These are phyloP conservation scores for Dichetophora obliterata DNA, from an alignment of 2,888 invertebrate species.

Conservation along the genomic window DNA sequence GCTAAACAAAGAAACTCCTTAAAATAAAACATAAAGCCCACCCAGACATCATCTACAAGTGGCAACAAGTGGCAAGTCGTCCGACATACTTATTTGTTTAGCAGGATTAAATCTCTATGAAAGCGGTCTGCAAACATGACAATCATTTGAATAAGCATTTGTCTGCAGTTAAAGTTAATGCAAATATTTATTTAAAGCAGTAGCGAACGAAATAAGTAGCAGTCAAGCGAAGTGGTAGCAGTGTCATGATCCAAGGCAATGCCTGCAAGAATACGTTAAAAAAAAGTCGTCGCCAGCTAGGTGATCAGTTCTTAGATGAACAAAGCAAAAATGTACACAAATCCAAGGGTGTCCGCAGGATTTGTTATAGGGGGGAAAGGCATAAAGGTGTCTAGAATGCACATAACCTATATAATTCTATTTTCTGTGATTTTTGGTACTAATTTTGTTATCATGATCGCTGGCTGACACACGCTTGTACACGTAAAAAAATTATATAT, in stretches of 20 bases:
- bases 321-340: background rate
- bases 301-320: background rate
- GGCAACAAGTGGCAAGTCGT: background rate
- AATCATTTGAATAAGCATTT: conserved; percentile 8
- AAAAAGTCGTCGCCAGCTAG: background rate
- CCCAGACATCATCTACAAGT: conserved; percentile 21
- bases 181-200: conserved; percentile 18
- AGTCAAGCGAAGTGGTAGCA: background rate
- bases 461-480: too few relatives aligned
- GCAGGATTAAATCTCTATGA: conserved; percentile 3
- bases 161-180: background rate
- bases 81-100: background rate
- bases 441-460: too few relatives aligned
- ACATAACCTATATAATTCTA: too few relatives aligned
- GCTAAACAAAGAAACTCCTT: background rate
- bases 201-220: conserved; percentile 12
- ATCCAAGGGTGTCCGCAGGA: too few relatives aligned
- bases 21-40: conserved; percentile 24
- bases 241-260: background rate
- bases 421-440: too few relatives aligned
- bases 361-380: too few relatives aligned
- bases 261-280: background rate
- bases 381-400: too few relatives aligned
- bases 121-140: background rate
- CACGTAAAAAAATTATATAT: too few relatives aligned